Evolutionary conservation across 2,888 invertebrate genomes (phyloP).

Genomic region (Drosophila yooni): DNA sequence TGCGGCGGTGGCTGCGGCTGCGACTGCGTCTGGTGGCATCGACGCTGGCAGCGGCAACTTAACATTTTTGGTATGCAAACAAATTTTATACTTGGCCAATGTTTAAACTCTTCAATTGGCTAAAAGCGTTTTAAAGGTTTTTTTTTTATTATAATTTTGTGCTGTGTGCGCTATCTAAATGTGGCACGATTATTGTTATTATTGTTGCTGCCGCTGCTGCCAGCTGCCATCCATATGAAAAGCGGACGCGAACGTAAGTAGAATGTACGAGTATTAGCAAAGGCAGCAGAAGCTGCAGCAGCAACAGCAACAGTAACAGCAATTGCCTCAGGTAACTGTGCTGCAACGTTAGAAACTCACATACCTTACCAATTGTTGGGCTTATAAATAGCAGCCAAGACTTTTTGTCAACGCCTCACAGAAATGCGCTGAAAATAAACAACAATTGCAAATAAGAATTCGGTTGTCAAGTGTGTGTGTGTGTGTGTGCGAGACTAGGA

Average conservation of each 20-base stretch:
- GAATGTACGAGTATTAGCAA: conserved; percentile 33
- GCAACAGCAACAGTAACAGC: conserved; percentile 12
- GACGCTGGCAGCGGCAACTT: conserved; percentile 60
- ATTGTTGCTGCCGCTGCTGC: conserved; percentile 48
- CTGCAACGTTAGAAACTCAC: conserved; percentile 46
- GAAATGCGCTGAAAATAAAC: conserved; percentile 55
- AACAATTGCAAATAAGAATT: conserved; percentile 9
- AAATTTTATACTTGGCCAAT: conserved; percentile 81
- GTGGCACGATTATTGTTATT: conserved; percentile 82
- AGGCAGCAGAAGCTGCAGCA: conserved; percentile 13
- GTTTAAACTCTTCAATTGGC: conserved; percentile 81
- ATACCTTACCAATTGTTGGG: conserved; percentile 45
- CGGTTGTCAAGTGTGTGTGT: not conserved
- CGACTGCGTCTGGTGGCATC: conserved; percentile 43
- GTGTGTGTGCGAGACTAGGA: not conserved
- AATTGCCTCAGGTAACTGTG: conserved; percentile 40
- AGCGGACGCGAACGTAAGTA: conserved; percentile 31
- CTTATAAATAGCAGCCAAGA: conserved; percentile 71
- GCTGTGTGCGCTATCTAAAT: conserved; percentile 73
- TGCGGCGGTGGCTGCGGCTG: conserved; percentile 23
- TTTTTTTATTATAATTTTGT: conserved; percentile 5
- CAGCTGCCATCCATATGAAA: conserved; percentile 63
- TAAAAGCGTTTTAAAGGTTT: conserved; percentile 66
- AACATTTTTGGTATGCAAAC: conserved; percentile 75
- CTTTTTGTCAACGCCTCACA: conserved; percentile 63